Evolutionary conservation across 1,140 invertebrate species (phyloP).

Genomic region (Ectropis grisescens): DNA sequence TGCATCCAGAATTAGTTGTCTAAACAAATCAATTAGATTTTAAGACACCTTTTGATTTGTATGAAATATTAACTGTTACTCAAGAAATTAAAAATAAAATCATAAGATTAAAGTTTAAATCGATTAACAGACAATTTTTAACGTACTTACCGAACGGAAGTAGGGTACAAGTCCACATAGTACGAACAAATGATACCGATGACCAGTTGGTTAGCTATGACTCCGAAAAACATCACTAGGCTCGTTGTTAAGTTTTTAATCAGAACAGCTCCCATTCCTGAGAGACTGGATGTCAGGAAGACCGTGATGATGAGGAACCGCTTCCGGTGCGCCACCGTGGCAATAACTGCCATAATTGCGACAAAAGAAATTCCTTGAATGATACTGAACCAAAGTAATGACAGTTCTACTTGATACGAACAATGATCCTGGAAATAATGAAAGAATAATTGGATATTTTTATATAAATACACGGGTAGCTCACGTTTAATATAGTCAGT

Average conservation of each 20-base stretch:
- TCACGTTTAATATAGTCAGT: no score
- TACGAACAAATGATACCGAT: slow-evolving; percentile 17
- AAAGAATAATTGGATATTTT: no score
- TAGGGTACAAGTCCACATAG: slow-evolving; percentile 17
- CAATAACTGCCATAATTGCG: slow-evolving; percentile 9
- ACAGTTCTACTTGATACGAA: slow-evolving; percentile 7
- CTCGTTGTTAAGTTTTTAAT: slow-evolving; percentile 6
- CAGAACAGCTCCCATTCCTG: slow-evolving; percentile 2
- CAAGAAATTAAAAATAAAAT: background rate
- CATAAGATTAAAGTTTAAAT: background rate
- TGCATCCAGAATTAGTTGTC: no score
- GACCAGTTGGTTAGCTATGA: slow-evolving; percentile 7
- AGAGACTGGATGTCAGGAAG: slow-evolving; percentile 2
- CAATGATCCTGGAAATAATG: no score
- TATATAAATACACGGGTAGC: no score
- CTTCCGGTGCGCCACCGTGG: slow-evolving; percentile 10
- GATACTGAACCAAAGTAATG: slow-evolving; percentile 4
- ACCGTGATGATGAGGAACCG: slow-evolving; percentile 10
- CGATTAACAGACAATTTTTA: background rate
- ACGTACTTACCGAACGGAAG: slow-evolving; percentile 15
- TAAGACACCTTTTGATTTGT: no score
- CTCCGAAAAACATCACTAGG: slow-evolving; percentile 14
- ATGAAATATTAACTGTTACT: no score
- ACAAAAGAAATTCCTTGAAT: slow-evolving; percentile 10
- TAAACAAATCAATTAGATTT: no score